Evolutionary conservation across 1,140 invertebrate species (phyloP), one percentile per base, ranked within the genome.

Genomic region (Anoplophora glabripennis): DNA sequence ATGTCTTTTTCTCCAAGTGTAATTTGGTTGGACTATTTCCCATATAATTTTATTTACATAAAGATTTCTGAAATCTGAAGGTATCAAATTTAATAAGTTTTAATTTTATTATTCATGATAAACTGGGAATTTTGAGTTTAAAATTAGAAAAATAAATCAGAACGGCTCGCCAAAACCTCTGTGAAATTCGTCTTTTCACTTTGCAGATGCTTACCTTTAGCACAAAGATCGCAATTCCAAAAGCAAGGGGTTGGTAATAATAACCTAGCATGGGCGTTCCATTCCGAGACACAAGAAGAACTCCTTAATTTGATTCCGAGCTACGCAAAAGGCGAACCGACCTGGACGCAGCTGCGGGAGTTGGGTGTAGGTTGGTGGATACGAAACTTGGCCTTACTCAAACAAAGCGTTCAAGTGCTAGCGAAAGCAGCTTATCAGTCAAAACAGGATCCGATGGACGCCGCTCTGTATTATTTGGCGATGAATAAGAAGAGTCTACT

Each of bases 401-500:
- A 86, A 40, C 85, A 84, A 3, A 90, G 91, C 67, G 86, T 98
- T n/a, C 96, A 99, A 75, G 92, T 93, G 70, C 84, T 98, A 12
- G 94, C 95, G 0, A 96, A 96, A 76, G 86, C 90, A 11, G 87
- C 94, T 0, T 98, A 93, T 75, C 91, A 95, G 77, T 74, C 78
- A 0, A 88, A 91, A 33, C 89, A 96, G 76, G 93, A 99, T 76
- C 98, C 98, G 0, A 82, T 99, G 71, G 98, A 99, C 75, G 94
- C 97, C 4, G 95, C 97, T 1, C 80, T 99, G 9, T 99, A 94
- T 75, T 99, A 99, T 76, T 78, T 99, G 49, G 96, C 97, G 4
- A 96, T 99, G 94, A 96, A 93, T 74, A 99, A 99, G 80, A 98
- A 99, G 71, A 96, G 89, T 70, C 79, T 99, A 5, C 84, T 99